Base-by-base conservation (phyloP, 2,888 invertebrate genomes). In the Petrolisthes manimaculis region DNA sequence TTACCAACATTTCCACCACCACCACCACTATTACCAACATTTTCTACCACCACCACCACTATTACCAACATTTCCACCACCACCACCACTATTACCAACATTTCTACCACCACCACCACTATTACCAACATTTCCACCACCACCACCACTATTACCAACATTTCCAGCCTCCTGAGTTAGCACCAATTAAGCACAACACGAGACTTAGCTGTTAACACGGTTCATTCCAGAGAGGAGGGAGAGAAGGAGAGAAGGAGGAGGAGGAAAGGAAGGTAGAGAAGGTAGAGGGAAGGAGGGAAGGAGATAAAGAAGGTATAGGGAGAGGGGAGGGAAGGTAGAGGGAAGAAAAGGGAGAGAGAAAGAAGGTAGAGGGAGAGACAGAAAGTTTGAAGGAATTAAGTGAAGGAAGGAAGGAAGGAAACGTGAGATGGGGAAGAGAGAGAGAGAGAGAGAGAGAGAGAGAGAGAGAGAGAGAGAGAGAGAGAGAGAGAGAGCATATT, bases 391-490 rank as follows among this genome's bases (percentile, higher is more conserved):
- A n/a, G n/a, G n/a, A n/a, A n/a, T n/a, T 8, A 67, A 67, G 67
- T 8, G 67, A 8, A 71, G 71, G 3, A 24, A 71, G n/a, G n/a
- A n/a, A n/a, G n/a, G n/a, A n/a, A n/a, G n/a, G n/a, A n/a, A n/a
- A n/a, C n/a, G n/a, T n/a, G n/a, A n/a, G n/a, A n/a, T n/a, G n/a
- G n/a, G n/a, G n/a, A n/a, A n/a, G n/a, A n/a, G n/a, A n/a, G n/a
- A n/a, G n/a, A 61, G 61, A 9, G 61, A 14, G 6, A 14, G 61
- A 61, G 61, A 61, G 61, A 14, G 14, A 14, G 61, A 61, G 8
- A 61, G 61, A 61, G 61, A 61, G 61, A 61, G 61, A 61, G 61
- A 61, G 61, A 61, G 61, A 61, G 61, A 61, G 61, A 61, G 61
- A 9, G 14, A 61, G 14, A 61, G 14, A 14, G 61, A 61, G 6